Conservation (phyloP, 2,113 vertebrate genomes). For the Sphyrna mokarran region DNA sequence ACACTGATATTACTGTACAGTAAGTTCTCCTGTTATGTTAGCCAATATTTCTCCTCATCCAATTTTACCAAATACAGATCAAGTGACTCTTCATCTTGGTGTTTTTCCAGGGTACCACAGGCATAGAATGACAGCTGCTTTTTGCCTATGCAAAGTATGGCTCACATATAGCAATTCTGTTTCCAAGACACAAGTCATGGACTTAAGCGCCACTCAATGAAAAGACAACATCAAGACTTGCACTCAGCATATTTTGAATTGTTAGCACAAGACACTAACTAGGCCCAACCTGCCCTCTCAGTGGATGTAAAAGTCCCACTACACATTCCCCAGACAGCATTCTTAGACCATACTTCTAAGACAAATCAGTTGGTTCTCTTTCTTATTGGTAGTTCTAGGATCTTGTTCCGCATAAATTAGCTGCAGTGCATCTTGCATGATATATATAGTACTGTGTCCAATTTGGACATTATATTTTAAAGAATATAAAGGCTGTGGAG, state of each 20-base stretch:
- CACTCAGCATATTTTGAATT: background rate
- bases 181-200: background rate
- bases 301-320: background rate
- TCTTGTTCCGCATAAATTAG: no score
- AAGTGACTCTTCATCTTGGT: background rate
- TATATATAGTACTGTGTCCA: background rate
- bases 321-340: no score
- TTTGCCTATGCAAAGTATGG: background rate
- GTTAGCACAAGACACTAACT: background rate
- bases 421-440: no score
- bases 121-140: background rate
- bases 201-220: background rate
- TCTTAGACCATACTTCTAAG: no score
- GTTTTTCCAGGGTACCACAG: background rate
- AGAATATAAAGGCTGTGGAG: background rate
- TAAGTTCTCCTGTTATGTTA: background rate
- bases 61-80: background rate
- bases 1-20: background rate
- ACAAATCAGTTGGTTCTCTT: no score
- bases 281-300: background rate
- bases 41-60: background rate
- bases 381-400: no score
- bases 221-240: background rate
- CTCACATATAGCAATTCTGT: background rate
- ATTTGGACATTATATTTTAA: background rate